These are phyloP conservation scores for Synanthedon myopaeformis DNA, from an alignment of 2,888 invertebrate genomes.

Conservation along the genomic window DNA sequence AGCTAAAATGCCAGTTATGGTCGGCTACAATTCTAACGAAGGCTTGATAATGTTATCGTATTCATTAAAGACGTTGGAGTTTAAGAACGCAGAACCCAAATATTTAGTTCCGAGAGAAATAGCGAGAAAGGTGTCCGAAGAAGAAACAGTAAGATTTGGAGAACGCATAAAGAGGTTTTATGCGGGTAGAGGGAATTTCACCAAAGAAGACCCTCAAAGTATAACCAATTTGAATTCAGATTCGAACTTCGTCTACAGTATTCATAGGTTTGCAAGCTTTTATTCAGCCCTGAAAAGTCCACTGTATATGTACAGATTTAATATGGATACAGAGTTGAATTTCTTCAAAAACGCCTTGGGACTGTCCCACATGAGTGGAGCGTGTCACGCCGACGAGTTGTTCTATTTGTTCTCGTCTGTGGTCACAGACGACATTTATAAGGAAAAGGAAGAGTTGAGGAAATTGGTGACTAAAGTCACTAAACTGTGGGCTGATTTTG, in stretches of 20 bases:
- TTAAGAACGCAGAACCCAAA: slow-evolving; percentile 24
- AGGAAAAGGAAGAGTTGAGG: slow-evolving; percentile 20
- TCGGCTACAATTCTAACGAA: slow-evolving; percentile 40
- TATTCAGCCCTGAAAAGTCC: slow-evolving; percentile 18
- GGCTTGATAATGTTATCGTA: slow-evolving; percentile 26
- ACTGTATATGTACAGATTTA: slow-evolving; percentile 36
- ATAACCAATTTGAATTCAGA: slow-evolving; percentile 30
- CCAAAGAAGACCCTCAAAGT: slow-evolving; percentile 15
- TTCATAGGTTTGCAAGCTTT: slow-evolving; percentile 29
- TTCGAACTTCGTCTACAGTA: slow-evolving; percentile 28
- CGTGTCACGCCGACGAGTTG: slow-evolving; percentile 49
- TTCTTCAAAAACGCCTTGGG: slow-evolving; percentile 25
- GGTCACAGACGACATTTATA: slow-evolving; percentile 25
- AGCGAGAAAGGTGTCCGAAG: slow-evolving; percentile 15
- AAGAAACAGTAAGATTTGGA: slow-evolving; percentile 26
- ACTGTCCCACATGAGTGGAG: slow-evolving; percentile 28
- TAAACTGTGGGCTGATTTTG: slow-evolving; percentile 52
- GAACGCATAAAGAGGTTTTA: slow-evolving; percentile 30
- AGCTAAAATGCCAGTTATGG: slow-evolving; percentile 31
- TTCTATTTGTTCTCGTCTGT: slow-evolving; percentile 40
- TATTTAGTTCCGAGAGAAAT: slow-evolving; percentile 33
- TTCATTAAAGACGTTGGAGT: slow-evolving; percentile 19
- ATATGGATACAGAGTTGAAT: slow-evolving; percentile 38
- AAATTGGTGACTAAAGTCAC: slow-evolving; percentile 29
- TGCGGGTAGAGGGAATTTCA: slow-evolving; percentile 21